These are phyloP conservation scores for Lasioglossum leucozonium DNA, from an alignment of 2,888 invertebrate genomes.

Conservation along the genomic window DNA sequence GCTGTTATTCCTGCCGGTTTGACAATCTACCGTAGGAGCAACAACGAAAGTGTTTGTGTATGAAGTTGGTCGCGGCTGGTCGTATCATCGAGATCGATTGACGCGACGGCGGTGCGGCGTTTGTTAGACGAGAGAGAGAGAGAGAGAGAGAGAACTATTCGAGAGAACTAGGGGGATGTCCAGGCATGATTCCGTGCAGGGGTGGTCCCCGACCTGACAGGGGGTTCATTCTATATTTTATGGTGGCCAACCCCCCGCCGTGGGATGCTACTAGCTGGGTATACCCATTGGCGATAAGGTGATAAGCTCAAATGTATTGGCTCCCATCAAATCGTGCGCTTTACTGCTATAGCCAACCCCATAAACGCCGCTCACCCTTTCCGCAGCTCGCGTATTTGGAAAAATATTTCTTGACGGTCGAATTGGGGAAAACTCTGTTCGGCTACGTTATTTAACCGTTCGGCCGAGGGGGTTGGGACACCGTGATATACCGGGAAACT, in stretches of 20 bases:
- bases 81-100: conserved; percentile 68
- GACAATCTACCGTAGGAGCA: neutral
- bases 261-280: conserved; percentile 75
- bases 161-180: conserved; percentile 49
- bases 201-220: conserved; percentile 64
- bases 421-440: neutral
- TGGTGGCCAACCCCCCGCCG: conserved; percentile 73
- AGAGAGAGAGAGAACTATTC: conserved; percentile 3
- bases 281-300: conserved; percentile 83
- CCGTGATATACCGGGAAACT: neutral
- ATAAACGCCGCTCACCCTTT: conserved; percentile 78
- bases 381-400: conserved; percentile 46
- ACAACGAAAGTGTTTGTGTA: conserved; percentile 34
- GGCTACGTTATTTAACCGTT: neutral
- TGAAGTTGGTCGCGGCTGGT: conserved; percentile 17
- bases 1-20: neutral
- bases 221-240: conserved; percentile 83
- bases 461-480: neutral
- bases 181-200: conserved; percentile 54
- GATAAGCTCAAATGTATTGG: conserved; percentile 84
- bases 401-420: conserved; percentile 40
- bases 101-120: conserved; percentile 45
- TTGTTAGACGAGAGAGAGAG: conserved; percentile 54
- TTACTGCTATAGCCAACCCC: conserved; percentile 80
- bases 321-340: conserved; percentile 83